Evolutionary conservation across 2,888 invertebrate genomes (phyloP).

Genomic region (Thereva unica): DNA sequence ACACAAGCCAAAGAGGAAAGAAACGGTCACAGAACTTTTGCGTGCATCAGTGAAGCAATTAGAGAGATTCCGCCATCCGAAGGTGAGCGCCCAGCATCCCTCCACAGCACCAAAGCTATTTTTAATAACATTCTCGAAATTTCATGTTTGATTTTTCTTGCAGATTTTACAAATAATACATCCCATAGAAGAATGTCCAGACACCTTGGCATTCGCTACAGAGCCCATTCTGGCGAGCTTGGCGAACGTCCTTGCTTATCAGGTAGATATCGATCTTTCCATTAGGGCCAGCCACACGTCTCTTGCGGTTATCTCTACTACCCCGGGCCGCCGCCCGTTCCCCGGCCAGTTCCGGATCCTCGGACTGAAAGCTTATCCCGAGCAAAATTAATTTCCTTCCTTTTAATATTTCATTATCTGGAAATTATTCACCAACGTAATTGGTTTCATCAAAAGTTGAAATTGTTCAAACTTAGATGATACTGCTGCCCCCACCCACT

Average conservation of each 20-base stretch:
- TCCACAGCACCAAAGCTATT: background rate
- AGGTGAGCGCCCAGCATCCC: constrained; percentile 52
- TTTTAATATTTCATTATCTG: too few relatives aligned
- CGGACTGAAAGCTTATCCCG: too few relatives aligned
- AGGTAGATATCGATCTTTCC: constrained; percentile 59
- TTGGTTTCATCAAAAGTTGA: too few relatives aligned
- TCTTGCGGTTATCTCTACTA: too few relatives aligned
- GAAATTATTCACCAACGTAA: too few relatives aligned
- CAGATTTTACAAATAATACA: constrained; percentile 70
- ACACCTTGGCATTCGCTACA: constrained; percentile 91
- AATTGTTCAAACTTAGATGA: too few relatives aligned
- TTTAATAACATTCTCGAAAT: background rate
- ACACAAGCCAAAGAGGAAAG: constrained; percentile 89
- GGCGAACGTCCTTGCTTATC: constrained; percentile 84
- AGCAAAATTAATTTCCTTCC: too few relatives aligned
- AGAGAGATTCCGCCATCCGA: constrained; percentile 84
- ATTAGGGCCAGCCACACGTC: background rate
- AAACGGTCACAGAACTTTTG: constrained; percentile 87
- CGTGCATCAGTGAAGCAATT: constrained; percentile 78
- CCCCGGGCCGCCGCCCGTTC: too few relatives aligned
- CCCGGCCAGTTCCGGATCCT: too few relatives aligned
- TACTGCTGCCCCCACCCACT: too few relatives aligned
- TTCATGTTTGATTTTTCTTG: constrained; percentile 27
- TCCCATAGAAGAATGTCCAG: constrained; percentile 78
- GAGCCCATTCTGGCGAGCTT: constrained; percentile 89